Conservation (phyloP, 1,140 invertebrate genomes). For the Stenopsyche tienmushanensis region DNA sequence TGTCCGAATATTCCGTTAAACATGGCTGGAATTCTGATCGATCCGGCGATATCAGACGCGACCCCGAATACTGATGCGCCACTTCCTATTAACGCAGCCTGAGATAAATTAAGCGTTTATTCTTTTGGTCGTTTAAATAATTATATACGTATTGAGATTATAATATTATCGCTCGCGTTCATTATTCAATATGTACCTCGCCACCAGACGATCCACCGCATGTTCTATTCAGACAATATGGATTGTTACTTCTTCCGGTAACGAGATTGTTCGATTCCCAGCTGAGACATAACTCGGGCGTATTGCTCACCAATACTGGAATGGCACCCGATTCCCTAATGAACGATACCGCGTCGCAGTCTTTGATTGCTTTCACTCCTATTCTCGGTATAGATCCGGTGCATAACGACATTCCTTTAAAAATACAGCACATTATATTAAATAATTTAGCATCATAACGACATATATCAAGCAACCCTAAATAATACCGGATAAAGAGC, state of each 20-base stretch:
- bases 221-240: conserved; percentile 67
- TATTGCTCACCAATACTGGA: conserved; percentile 75
- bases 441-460: no score
- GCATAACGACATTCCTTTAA: conserved; percentile 63
- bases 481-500: conserved; percentile 65
- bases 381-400: conserved; percentile 63
- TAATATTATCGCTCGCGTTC: no score
- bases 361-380: conserved; percentile 58
- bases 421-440: conserved; percentile 2
- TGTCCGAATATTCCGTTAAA: conserved; percentile 88
- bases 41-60: conserved; percentile 85
- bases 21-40: conserved; percentile 80
- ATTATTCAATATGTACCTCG: conserved; percentile 58
- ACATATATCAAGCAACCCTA: conserved; percentile 22
- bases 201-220: conserved; percentile 78
- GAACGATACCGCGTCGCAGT: conserved; percentile 62
- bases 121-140: no score
- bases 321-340: conserved; percentile 74
- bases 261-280: conserved; percentile 73
- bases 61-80: conserved; percentile 78
- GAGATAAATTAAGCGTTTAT: no score
- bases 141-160: no score
- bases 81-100: conserved; percentile 68
- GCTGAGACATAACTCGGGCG: conserved; percentile 75
- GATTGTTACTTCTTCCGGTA: conserved; percentile 75